phyloP scores from a whole-genome alignment of 2,888 invertebrate species.

The Zhuqinia jingwanae region DNA sequence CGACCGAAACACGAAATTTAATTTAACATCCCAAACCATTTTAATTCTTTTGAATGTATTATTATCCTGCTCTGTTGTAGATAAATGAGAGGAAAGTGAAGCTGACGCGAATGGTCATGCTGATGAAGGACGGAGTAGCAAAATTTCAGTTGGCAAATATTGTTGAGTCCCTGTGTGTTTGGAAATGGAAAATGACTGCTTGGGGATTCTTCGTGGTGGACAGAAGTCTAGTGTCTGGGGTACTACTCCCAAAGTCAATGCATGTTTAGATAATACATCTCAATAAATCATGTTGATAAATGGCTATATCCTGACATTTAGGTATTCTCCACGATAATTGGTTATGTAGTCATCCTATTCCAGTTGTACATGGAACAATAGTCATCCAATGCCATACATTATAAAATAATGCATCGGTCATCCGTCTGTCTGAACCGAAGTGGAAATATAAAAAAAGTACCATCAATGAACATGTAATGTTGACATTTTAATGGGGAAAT shows the following conservation, averaged over 20 bases:
- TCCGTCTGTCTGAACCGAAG: no score
- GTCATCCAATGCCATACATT: neutral
- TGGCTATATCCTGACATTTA: conserved; percentile 29
- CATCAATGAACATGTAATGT: no score
- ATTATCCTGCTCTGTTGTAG: no score
- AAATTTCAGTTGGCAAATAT: conserved; percentile 71
- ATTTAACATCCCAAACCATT: no score
- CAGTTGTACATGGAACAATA: conserved; percentile 73
- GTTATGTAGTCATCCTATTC: conserved; percentile 73
- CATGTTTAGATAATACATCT: neutral
- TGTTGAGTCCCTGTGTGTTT: conserved; percentile 69
- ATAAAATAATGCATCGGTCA: no score
- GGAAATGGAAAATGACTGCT: conserved; percentile 74
- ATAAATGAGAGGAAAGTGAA: conserved; percentile 73
- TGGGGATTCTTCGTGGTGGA: conserved; percentile 65
- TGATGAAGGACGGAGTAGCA: conserved; percentile 64
- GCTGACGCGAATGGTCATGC: conserved; percentile 67
- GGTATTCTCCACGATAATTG: conserved; percentile 73
- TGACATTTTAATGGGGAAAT: no score
- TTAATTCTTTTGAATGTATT: no score
- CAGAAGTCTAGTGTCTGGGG: neutral
- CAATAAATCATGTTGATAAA: no score
- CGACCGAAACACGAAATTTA: conserved; percentile 1
- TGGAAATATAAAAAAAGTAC: no score
- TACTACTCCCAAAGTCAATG: neutral